Base-by-base conservation (phyloP, 2,888 invertebrate genomes). In the Horisme vitalbata region DNA sequence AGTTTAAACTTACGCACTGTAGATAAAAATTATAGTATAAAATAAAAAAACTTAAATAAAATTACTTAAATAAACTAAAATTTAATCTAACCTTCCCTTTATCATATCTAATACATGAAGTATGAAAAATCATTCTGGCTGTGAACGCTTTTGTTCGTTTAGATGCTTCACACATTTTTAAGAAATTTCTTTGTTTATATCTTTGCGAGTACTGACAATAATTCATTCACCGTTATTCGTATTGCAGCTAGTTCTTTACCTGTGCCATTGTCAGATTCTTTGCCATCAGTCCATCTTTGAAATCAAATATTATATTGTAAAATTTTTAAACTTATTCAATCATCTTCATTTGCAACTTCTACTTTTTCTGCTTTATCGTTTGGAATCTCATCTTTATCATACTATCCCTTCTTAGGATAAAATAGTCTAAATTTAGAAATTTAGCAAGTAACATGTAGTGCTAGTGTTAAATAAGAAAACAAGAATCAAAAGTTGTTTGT, bases 91-190 rank as follows among this genome's bases (percentile, higher is more conserved):
- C 74, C 74, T 80, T 83, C 72, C 77, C 80, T 75, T 75, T 81
- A 82, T 76, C 85, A 86, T 87, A 85, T 85, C 83, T 87, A 11
- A 82, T 78, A 79, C 80, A 76, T 72, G 80, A 79, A 79, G 71
- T 80, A 81, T 75, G 75, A 71, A 79, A 77, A 86, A 88, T 89
- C 88, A 89, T 89, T 83, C 88, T 83, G 89, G 89, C 89, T 89
- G 89, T 89, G 89, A 88, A 74, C 71, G 75, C 69, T 79, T 83
- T 74, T 72, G 64, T 78, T 84, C 70, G 52, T 80, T 84, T 84
- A 82, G 83, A 79, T 62, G 76, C 75, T 72, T 75, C 67, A 59
- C 52, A 68, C 62, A 63, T 67, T 60, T 57, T 65, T 65, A 57
- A 54, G 61, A 48, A 63, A 67, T 44, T 53, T 61, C 57, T 67